Percentiles rank a stretch among this genome's conserved stretches.
These are phyloP conservation scores for Agrilus mali DNA, from an alignment of 2,888 invertebrate species.

Conservation along the genomic window DNA sequence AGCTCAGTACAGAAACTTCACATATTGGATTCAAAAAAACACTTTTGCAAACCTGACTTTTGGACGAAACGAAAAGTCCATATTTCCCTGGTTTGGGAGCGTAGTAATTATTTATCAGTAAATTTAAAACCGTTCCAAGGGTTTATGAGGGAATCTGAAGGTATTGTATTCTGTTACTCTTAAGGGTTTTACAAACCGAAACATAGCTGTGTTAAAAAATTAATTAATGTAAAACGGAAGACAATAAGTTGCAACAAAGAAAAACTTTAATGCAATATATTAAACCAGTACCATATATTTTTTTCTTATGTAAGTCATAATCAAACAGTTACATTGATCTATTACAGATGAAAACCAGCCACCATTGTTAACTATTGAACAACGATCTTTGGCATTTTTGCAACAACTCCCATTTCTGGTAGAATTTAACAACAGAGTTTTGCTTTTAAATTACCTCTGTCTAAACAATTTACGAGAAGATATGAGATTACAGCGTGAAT, in stretches of 20 bases:
- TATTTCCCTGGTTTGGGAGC: conserved; percentile 29
- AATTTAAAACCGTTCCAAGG: conserved; percentile 28
- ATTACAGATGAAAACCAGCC: conserved; percentile 58
- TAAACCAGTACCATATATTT: no score
- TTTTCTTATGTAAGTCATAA: no score
- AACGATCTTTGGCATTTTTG: conserved; percentile 75
- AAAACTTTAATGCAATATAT: no score
- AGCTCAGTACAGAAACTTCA: conserved; percentile 45
- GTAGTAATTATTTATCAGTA: conserved; percentile 31
- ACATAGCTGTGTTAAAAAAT: no score
- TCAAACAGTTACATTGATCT: no score
- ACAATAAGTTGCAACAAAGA: no score
- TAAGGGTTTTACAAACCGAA: no score
- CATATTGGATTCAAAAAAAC: conserved; percentile 71
- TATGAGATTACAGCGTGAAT: conserved; percentile 27
- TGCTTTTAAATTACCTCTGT: conserved; percentile 65
- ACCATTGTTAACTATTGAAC: conserved; percentile 75
- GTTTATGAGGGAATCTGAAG: conserved; percentile 22
- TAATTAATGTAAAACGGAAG: no score
- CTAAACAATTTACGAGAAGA: conserved; percentile 28
- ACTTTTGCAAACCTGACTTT: conserved; percentile 46
- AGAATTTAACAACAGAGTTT: conserved; percentile 79
- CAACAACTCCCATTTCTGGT: conserved; percentile 91
- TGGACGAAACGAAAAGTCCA: conserved; percentile 33
- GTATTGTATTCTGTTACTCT: conserved; percentile 8